phyloP scores from a whole-genome alignment of 2,888 invertebrate genomes.

The Isoperla grammatica region DNA sequence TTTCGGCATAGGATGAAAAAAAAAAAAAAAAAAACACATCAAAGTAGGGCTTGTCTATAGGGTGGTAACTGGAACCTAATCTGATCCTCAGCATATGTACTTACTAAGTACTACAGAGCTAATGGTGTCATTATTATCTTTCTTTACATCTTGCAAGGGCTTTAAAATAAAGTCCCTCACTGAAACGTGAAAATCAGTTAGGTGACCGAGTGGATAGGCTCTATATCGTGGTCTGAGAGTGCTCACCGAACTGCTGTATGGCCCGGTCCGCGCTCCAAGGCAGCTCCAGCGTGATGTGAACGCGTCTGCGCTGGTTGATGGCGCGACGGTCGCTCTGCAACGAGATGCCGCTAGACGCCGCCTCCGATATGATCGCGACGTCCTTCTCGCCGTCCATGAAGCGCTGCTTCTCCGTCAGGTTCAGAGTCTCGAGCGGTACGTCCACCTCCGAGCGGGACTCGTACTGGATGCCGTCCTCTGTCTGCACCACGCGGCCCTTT shows the following conservation, averaged over 20 bases:
- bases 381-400: constrained; percentile 99
- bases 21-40: no score
- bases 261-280: constrained; percentile 99
- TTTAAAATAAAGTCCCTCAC: no score
- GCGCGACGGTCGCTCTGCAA: constrained; percentile 93
- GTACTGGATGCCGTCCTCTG: constrained; percentile 91
- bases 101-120: no score
- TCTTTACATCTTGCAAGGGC: no score
- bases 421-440: constrained; percentile 93
- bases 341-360: constrained; percentile 96
- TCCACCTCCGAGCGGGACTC: constrained; percentile 93
- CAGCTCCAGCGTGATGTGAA: constrained; percentile 96
- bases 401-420: constrained; percentile 73
- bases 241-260: constrained; percentile 92
- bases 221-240: no score
- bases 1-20: background rate
- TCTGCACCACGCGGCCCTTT: constrained; percentile 87
- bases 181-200: no score
- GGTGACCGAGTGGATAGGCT: no score
- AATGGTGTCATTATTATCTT: no score
- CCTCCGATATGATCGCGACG: constrained; percentile 98
- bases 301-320: constrained; percentile 86
- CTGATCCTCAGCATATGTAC: no score
- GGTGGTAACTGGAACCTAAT: no score
- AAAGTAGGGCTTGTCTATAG: no score